These are phyloP conservation scores for Drosophila meridionalis DNA, from an alignment of 2,888 invertebrate genomes.

Conservation along the genomic window DNA sequence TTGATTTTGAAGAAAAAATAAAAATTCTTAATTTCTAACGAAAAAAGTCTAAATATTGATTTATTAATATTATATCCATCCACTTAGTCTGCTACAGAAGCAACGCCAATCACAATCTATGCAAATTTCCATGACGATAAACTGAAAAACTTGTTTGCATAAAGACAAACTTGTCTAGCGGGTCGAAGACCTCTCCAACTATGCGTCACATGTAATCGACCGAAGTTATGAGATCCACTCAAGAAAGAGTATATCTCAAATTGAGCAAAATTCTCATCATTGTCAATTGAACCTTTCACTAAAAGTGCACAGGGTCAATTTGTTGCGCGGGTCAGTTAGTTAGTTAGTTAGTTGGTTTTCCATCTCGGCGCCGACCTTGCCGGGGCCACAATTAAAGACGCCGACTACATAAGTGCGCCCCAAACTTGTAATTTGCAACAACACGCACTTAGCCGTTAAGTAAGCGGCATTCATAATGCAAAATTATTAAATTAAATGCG, in stretches of 20 bases:
- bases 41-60: not conserved
- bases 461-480: slow-evolving; percentile 37
- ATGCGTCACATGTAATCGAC: not conserved
- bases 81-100: not conserved
- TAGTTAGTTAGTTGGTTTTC: slow-evolving; percentile 4
- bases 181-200: not conserved
- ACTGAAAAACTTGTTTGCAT: slow-evolving; percentile 1
- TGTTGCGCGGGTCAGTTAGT: slow-evolving; percentile 24
- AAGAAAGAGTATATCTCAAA: not conserved
- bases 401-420: slow-evolving; percentile 14
- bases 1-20: not conserved
- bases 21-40: not conserved
- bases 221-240: not conserved
- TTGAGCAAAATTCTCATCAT: slow-evolving; percentile 39
- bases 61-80: not conserved
- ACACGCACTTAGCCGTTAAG: slow-evolving; percentile 50
- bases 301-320: slow-evolving; percentile 45
- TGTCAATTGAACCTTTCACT: slow-evolving; percentile 21
- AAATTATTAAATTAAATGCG: slow-evolving; percentile 38
- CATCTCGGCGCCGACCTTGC: slow-evolving; percentile 33
- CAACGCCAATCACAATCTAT: not conserved
- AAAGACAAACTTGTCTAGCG: not conserved
- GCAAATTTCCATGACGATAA: not conserved
- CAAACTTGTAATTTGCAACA: slow-evolving; percentile 47
- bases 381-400: slow-evolving; percentile 33